Conservation (phyloP, 1,140 invertebrate genomes). For the Ylistrum balloti region DNA sequence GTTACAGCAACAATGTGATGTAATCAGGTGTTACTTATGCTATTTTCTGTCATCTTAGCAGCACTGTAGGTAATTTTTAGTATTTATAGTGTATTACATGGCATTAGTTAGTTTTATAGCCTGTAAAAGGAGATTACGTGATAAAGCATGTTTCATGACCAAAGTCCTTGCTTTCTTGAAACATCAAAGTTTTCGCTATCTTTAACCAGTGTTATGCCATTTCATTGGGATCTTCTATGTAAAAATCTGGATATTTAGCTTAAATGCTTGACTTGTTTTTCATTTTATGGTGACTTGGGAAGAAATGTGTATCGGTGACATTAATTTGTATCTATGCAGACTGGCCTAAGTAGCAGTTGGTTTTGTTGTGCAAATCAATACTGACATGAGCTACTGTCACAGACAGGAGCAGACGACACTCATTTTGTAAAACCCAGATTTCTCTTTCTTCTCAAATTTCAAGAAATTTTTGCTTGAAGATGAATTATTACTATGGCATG, state of each 20-base stretch:
- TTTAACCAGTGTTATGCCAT: neutral
- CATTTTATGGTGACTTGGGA: slow-evolving; percentile 18
- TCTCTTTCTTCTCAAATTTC: slow-evolving; percentile 15
- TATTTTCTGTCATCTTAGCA: neutral
- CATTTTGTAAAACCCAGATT: neutral
- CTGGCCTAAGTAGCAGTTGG: neutral
- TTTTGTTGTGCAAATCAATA: slow-evolving; percentile 2
- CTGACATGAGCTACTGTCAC: neutral
- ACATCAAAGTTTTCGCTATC: neutral
- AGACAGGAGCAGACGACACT: slow-evolving; percentile 12
- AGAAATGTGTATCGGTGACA: slow-evolving; percentile 9
- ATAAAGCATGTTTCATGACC: neutral
- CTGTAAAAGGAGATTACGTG: neutral
- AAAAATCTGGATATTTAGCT: slow-evolving; percentile 18
- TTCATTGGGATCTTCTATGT: neutral
- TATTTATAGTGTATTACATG: no score
- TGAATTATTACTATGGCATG: slow-evolving; percentile 9
- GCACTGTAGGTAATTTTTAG: neutral
- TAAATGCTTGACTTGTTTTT: slow-evolving; percentile 10
- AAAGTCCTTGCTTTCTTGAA: neutral
- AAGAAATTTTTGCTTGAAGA: neutral
- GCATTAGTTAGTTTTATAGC: neutral
- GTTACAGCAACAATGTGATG: neutral
- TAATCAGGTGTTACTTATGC: neutral
- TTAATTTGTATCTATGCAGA: slow-evolving; percentile 21